Conservation (phyloP, 2,888 invertebrate species). For the Oscheius sp. region DNA sequence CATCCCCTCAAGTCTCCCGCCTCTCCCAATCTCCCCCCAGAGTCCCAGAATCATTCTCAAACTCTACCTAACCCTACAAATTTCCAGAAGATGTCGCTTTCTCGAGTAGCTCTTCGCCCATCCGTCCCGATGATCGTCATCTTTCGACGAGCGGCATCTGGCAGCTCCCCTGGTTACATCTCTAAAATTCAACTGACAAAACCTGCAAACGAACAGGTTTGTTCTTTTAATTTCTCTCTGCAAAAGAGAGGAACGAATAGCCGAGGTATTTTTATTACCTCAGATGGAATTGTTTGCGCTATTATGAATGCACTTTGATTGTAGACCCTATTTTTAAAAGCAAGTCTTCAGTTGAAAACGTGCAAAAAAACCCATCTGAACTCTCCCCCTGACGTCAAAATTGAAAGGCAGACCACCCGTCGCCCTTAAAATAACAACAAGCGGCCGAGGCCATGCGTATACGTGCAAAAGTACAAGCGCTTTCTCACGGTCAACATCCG, state of each 20-base stretch:
- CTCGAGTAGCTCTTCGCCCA: slow-evolving; percentile 20
- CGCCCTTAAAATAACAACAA: not conserved
- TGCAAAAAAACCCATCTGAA: not conserved
- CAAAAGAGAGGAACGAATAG: not conserved
- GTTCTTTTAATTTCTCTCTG: not conserved
- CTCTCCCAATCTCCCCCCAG: not conserved
- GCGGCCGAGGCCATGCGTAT: not conserved
- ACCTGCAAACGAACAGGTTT: slow-evolving; percentile 35
- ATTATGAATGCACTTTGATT: not conserved
- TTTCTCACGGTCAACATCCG: too few species aligned
- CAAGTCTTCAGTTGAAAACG: not conserved
- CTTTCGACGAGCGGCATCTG: slow-evolving; percentile 1
- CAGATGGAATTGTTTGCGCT: not conserved
- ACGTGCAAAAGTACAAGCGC: too few species aligned
- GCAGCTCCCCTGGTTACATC: not conserved
- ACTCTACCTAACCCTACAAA: too few species aligned
- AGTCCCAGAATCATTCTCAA: not conserved
- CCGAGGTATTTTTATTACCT: not conserved
- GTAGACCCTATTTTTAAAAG: not conserved
- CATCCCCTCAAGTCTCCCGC: not conserved
- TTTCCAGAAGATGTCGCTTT: slow-evolving; percentile 20
- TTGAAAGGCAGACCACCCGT: not conserved
- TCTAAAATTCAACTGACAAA: slow-evolving; percentile 43
- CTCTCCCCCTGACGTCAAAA: too few species aligned
- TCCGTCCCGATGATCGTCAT: not conserved